Conservation (phyloP, 1,140 invertebrate genomes). For the Trinorchestia longiramus region DNA sequence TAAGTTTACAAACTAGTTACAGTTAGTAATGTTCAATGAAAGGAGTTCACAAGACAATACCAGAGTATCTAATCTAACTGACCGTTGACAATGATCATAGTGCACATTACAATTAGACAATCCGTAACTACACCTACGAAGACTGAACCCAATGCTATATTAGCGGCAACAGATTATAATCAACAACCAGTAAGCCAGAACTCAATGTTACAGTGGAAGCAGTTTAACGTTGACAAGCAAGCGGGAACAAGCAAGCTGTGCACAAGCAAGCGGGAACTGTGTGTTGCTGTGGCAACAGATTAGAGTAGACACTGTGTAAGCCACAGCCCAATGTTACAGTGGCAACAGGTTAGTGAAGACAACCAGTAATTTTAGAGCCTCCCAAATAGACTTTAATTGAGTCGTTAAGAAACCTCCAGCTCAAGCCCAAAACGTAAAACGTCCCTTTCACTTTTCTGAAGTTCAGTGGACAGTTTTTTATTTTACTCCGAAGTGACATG, state of each 20-base stretch:
- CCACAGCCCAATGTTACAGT: not conserved
- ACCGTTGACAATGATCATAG: not conserved
- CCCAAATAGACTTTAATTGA: conserved; percentile 2
- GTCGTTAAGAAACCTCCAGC: not conserved
- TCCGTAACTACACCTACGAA: not conserved
- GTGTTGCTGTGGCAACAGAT: not conserved
- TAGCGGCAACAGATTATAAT: not conserved
- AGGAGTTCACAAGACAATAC: no score
- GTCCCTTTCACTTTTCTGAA: not conserved
- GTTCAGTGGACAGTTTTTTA: not conserved
- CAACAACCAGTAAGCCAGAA: no score
- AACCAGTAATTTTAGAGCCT: not conserved
- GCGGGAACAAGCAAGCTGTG: not conserved
- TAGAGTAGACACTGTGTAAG: not conserved
- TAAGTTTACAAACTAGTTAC: no score
- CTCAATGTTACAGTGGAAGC: no score
- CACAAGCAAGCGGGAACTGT: not conserved
- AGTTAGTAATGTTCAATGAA: no score
- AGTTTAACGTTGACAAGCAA: not conserved
- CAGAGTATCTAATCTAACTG: not conserved
- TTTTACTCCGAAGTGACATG: no score
- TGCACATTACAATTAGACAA: not conserved
- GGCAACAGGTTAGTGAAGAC: not conserved
- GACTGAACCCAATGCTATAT: not conserved
- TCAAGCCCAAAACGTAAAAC: not conserved